Evolutionary conservation across 2,113 vertebrate species (phyloP).

Genomic region (Elanoides forficatus): DNA sequence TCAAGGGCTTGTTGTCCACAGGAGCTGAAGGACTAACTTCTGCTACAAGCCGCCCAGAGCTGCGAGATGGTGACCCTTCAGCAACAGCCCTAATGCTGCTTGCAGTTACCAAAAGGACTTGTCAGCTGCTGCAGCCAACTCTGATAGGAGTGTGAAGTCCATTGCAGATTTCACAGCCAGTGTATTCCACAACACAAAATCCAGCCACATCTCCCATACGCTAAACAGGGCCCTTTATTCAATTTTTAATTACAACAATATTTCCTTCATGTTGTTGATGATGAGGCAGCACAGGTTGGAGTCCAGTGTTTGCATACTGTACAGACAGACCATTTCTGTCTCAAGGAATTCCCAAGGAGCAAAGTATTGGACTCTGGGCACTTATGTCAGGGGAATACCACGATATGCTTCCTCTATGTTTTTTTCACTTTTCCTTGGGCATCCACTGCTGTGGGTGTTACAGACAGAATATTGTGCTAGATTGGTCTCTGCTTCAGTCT

Average conservation of each 20-base stretch:
- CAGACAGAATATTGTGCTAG: neutral
- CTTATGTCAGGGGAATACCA: neutral
- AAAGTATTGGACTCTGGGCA: neutral
- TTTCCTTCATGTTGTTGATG: neutral
- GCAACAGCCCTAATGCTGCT: neutral
- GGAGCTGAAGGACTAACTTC: neutral
- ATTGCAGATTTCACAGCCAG: neutral
- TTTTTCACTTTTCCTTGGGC: neutral
- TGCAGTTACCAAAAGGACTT: neutral
- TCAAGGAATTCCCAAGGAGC: neutral
- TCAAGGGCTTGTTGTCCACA: neutral
- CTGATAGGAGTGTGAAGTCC: neutral
- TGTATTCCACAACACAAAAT: neutral
- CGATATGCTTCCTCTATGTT: rapidly evolving
- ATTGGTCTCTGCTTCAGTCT: neutral
- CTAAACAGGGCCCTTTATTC: neutral
- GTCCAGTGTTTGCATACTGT: neutral
- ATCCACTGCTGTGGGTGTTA: rapidly evolving
- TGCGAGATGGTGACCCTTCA: neutral
- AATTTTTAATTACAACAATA: neutral
- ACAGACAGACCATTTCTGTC: neutral
- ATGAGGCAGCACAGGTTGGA: neutral
- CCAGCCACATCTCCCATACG: rapidly evolving
- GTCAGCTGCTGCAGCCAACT: neutral
- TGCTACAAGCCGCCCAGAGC: neutral